Evolutionary conservation across 1,140 invertebrate genomes (phyloP), one percentile per base, ranked within the genome.

Genomic region (Formica exsecta): DNA sequence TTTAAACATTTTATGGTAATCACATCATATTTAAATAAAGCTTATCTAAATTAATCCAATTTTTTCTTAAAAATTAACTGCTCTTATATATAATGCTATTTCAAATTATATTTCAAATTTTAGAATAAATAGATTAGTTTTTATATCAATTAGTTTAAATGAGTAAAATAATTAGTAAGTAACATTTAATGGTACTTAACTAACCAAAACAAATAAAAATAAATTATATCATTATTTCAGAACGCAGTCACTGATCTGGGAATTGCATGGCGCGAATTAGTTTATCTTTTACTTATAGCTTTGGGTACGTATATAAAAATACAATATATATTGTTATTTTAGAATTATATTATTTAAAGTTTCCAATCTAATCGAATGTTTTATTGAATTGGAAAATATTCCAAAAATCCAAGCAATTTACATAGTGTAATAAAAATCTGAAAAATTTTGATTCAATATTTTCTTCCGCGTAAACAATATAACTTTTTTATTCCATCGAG

Each of bases 231-330:
- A 9, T 73, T 83, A 77, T 95, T 95, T 76, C 90, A 96, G 96
- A 96, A 97, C 94, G 95, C 95, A 59, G 93, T 95, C 66, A 95
- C 96, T 92, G 97, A 97, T 93, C 87, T 97, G 3, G 92, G 96
- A 68, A 92, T 96, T 8, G 96, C 96, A n/a, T 97, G 96, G 96
- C 92, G 86, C 65, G 96, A 97, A 90, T 95, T 97, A 62, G 68
- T 97, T 32, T 97, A 96, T 86, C 93, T 97, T 64, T 95, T 96
- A 76, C 88, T 96, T 5, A 96, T 97, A 76, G 95, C 97, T 54
- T 94, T 97, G 57, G 96, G 96, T 97, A 95, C 93, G 93, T 66
- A 19, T 68, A 29, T 32, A 38, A 16, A 36, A n/a, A 19, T 41
- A 9, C 7, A 3, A 3, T 19, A 0, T 32, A 16, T 57, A 41